Evolutionary conservation across 2,113 vertebrate genomes (phyloP), one percentile per base, ranked within the genome.

Genomic region (Notothenia coriiceps): DNA sequence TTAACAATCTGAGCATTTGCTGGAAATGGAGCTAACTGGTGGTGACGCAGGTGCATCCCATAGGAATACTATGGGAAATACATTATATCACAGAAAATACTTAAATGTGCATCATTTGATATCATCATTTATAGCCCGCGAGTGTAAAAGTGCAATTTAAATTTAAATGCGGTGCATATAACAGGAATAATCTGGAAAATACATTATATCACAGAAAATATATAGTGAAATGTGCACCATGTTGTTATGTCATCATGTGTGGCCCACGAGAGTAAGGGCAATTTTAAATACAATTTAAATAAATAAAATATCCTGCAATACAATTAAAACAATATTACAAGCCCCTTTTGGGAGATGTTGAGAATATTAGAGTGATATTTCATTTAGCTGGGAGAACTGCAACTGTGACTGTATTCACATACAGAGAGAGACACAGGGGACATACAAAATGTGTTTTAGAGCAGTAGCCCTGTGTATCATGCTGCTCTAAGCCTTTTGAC

Each of bases 401-500:
- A 3, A 59, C 14, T 62, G 13, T 35, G 43, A 12, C 43, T 52
- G 50, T 17, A 73, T 43, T 51, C 5, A 66, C 0, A 66, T 0
- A 44, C 2, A 56, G 5, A 60, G 7, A 22, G 5, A 47, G 3
- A n/a, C 63, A 70, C 40, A 52, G 18, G 46, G 60, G 80, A 80
- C 69, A 62, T 82, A n/a, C 14, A 83, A 86, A 88, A 84, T 92
- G 84, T 73, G 88, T 80, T 89, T 86, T 83, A 77, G 54, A 68
- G 83, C 72, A 44, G 65, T 54, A 62, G 50, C 75, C 64, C 47
- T 25, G 54, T 57, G 43, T 80, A 74, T 90, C 83, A 79, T 84
- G 81, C 66, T 73, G 66, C 68, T 75, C 59, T 79, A 91, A 92
- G 86, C 90, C 85, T 75, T 87, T 77, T 84, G 83, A 88, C 83